Evolutionary conservation across 1,140 invertebrate genomes (phyloP).

Genomic region (Anastatus disparis): DNA sequence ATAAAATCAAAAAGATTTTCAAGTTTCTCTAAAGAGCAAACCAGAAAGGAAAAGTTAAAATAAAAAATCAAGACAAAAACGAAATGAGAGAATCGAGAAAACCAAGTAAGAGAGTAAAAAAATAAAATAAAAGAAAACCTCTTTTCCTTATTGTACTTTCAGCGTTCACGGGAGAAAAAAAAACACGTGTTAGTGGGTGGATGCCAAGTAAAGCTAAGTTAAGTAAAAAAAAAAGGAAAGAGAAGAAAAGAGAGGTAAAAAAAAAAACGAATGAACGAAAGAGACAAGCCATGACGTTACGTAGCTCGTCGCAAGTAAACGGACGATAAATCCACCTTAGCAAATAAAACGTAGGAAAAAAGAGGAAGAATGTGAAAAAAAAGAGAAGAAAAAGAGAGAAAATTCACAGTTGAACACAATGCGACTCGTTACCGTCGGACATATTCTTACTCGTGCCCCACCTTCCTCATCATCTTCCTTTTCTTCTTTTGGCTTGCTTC

Average conservation of each 20-base stretch:
- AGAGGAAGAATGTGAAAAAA: constrained; percentile 21
- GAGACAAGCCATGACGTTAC: constrained; percentile 43
- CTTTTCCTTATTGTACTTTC: too few relatives aligned
- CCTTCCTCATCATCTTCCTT: constrained; percentile 26
- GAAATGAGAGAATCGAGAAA: constrained; percentile 19
- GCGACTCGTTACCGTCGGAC: constrained; percentile 48
- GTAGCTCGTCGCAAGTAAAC: constrained; percentile 48
- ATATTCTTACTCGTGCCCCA: constrained; percentile 10
- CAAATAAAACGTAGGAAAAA: constrained; percentile 46
- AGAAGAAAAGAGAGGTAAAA: constrained; percentile 1
- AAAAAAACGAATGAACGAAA: constrained; percentile 4
- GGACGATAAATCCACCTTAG: constrained; percentile 51
- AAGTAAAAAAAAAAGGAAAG: constrained; percentile 25
- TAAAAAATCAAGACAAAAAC: constrained; percentile 8
- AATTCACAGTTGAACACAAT: constrained; percentile 49
- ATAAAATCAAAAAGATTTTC: constrained; percentile 43
- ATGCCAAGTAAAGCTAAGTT: too few relatives aligned
- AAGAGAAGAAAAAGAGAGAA: constrained; percentile 24
- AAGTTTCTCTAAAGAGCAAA: constrained; percentile 25
- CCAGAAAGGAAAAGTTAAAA: too few relatives aligned
- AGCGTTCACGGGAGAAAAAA: constrained; percentile 8
- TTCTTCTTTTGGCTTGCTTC: constrained; percentile 11
- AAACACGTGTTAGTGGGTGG: constrained; percentile 34
- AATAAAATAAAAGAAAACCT: background rate
- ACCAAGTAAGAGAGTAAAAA: constrained; percentile 17